Evolutionary conservation across 2,888 invertebrate species (phyloP).

Genomic region (Sialis fuliginosa): DNA sequence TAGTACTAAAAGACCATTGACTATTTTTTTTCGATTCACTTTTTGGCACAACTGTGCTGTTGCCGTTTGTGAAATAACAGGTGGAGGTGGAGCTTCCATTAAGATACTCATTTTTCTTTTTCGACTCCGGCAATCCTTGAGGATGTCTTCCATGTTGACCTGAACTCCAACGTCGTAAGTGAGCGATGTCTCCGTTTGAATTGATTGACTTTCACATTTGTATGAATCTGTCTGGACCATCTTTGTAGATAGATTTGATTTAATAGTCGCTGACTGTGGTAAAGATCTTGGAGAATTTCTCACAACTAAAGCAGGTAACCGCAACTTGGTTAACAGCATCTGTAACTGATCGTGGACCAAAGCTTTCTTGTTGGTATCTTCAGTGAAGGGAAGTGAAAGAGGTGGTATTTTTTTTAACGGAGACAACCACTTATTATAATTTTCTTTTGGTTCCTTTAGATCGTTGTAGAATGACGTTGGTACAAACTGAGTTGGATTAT

Average conservation of each 20-base stretch:
- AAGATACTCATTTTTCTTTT: slow-evolving; percentile 5
- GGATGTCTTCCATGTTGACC: slow-evolving; percentile 14
- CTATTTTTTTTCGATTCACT: neutral
- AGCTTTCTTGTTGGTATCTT: slow-evolving; percentile 6
- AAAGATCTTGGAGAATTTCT: neutral
- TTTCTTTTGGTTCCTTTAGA: no score
- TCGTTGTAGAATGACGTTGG: no score
- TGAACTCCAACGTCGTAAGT: slow-evolving; percentile 19
- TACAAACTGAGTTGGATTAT: slow-evolving; percentile 17
- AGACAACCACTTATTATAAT: slow-evolving; percentile 11
- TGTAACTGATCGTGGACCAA: slow-evolving; percentile 9
- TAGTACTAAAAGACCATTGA: no score
- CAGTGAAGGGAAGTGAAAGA: neutral
- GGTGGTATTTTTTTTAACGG: slow-evolving; percentile 15
- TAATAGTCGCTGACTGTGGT: neutral
- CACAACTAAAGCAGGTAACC: neutral
- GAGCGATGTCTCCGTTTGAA: slow-evolving; percentile 10
- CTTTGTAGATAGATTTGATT: neutral
- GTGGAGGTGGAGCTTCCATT: slow-evolving; percentile 11
- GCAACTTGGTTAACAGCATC: slow-evolving; percentile 10
- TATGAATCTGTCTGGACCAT: slow-evolving; percentile 15
- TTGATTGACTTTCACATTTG: slow-evolving; percentile 13
- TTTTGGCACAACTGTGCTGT: slow-evolving; percentile 20
- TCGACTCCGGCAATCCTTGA: slow-evolving; percentile 13
- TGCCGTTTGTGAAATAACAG: slow-evolving; percentile 22